Conservation (phyloP, 2,113 vertebrate species). For the Sapayoa aenigma region DNA sequence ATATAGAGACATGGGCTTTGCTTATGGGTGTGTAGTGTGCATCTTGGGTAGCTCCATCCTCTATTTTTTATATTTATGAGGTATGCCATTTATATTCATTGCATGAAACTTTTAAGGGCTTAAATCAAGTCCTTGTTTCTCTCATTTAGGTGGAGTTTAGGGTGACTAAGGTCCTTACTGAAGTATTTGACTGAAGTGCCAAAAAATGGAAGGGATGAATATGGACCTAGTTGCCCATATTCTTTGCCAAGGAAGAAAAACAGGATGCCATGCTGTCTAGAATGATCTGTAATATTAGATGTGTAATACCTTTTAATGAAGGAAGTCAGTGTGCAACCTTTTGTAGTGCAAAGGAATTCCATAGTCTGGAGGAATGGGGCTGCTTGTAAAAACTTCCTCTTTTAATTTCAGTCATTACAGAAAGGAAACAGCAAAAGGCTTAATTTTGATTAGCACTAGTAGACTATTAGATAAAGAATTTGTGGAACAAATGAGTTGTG, state of each 20-base stretch:
- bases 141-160: background rate
- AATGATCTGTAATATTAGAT: background rate
- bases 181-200: background rate
- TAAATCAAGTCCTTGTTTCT: background rate
- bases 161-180: background rate
- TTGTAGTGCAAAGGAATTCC: background rate
- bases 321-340: accelerated
- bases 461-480: background rate
- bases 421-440: background rate
- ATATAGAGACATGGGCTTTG: background rate
- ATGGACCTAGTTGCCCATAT: background rate
- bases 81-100: background rate
- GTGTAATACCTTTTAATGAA: background rate
- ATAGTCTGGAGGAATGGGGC: background rate
- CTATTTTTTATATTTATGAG: background rate
- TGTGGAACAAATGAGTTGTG: background rate
- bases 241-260: background rate
- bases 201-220: background rate
- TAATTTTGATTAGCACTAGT: background rate
- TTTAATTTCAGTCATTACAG: background rate
- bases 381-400: background rate
- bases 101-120: background rate
- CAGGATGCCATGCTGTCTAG: background rate
- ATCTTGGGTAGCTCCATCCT: background rate
- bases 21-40: background rate